Base-by-base conservation (phyloP, 2,888 invertebrate genomes). In the Oxystoma pomonae region DNA sequence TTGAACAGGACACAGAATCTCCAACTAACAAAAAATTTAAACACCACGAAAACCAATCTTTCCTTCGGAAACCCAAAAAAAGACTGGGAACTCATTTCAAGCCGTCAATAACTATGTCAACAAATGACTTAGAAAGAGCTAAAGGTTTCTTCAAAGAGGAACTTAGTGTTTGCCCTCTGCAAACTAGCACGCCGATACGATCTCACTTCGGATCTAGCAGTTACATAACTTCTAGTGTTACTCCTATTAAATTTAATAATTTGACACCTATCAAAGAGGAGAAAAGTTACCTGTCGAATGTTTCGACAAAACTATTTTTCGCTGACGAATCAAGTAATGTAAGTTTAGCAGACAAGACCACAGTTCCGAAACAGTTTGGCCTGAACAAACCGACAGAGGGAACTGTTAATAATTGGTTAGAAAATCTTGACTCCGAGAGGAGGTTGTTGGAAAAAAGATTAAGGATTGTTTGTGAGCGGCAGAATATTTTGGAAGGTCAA, bases 11-110 rank as follows among this genome's bases (percentile, higher is more conserved):
- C 35, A 7, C 35, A 35, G 12, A n/a, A n/a, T n/a, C n/a, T n/a
- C n/a, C n/a, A n/a, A n/a, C n/a, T n/a, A 50, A 50, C 9, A 50
- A 50, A 12, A 50, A 50, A n/a, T 50, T n/a, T 50, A 9, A 50
- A 50, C 9, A 9, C 12, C 50, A 53, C n/a, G 53, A 19, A 16
- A 53, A 53, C n/a, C 17, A 17, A 19, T 17, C 16, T 53, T 53
- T 53, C n/a, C 53, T 53, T 16, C 58, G 56, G 22, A 66, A 59
- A 51, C 51, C 50, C 22, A 75, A 72, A 57, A 75, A 70, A 64
- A 69, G 74, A 56, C 69, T 77, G 21, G 77, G 77, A 1, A 64
- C 73, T 49, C 70, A 74, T n/a, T 64, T 68, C n/a, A 73, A 72
- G 53, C 76, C 72, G 60, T 75, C 71, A 58, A 72, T 75, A 63